phyloP scores from a whole-genome alignment of 1,140 invertebrate species.

The Calycopis cecrops region DNA sequence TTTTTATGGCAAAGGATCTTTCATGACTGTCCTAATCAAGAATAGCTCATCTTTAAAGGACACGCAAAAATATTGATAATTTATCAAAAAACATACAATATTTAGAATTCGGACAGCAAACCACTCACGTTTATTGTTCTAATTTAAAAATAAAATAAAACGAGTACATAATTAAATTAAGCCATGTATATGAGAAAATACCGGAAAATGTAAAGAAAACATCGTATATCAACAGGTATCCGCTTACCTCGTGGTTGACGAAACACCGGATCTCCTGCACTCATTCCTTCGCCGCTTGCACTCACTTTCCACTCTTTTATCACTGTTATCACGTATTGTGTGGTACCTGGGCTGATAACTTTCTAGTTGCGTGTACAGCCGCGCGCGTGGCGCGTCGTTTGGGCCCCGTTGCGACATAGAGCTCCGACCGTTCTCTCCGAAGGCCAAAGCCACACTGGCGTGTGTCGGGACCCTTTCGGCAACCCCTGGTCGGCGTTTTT shows the following conservation, averaged over 20 bases:
- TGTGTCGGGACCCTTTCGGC: slow-evolving; percentile 40
- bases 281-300: slow-evolving; percentile 50
- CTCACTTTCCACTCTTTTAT: slow-evolving; percentile 65
- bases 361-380: slow-evolving; percentile 64
- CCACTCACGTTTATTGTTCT: too few relatives aligned
- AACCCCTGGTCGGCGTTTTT: slow-evolving; percentile 54
- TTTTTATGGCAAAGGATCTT: too few relatives aligned
- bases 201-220: slow-evolving; percentile 4
- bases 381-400: slow-evolving; percentile 55
- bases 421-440: slow-evolving; percentile 45
- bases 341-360: slow-evolving; percentile 73
- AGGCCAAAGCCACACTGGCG: slow-evolving; percentile 49
- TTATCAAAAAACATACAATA: too few relatives aligned
- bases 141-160: too few relatives aligned
- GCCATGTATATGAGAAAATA: neutral
- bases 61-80: too few relatives aligned
- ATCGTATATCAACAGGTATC: slow-evolving; percentile 24
- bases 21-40: neutral
- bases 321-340: slow-evolving; percentile 68
- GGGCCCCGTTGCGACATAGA: slow-evolving; percentile 49
- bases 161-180: too few relatives aligned
- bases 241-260: slow-evolving; percentile 47
- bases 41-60: neutral
- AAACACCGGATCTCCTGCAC: slow-evolving; percentile 38
- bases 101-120: too few relatives aligned